Conservation (phyloP, 2,888 invertebrate genomes). For the Pachycephus smyrnensis region DNA sequence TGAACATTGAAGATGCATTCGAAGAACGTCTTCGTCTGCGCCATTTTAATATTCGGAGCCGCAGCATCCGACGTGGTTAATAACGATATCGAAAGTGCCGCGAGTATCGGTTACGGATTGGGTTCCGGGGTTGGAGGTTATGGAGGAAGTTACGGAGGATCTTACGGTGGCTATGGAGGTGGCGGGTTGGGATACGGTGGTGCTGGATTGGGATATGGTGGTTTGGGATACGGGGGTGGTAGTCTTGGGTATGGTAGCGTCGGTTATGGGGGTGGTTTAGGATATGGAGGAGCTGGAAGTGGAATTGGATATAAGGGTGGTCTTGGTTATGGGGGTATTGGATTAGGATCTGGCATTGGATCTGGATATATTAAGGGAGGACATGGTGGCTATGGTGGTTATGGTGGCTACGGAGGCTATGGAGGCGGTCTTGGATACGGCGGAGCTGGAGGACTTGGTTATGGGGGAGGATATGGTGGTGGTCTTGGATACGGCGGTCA, state of each 20-base stretch:
- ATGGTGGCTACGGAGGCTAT: constrained; percentile 34
- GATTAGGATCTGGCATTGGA: constrained; percentile 31
- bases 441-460: constrained; percentile 34
- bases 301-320: constrained; percentile 65
- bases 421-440: constrained; percentile 63
- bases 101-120: constrained; percentile 29
- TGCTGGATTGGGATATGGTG: constrained; percentile 16
- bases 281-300: constrained; percentile 25
- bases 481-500: constrained; percentile 18
- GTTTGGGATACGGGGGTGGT: not conserved
- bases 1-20: not conserved
- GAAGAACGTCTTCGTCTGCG: not conserved
- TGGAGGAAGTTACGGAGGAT: constrained; percentile 63
- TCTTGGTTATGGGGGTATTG: constrained; percentile 55
- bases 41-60: not conserved
- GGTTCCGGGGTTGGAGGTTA: constrained; percentile 36
- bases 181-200: constrained; percentile 51
- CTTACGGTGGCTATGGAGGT: constrained; percentile 66
- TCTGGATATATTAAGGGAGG: constrained; percentile 5
- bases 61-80: not conserved
- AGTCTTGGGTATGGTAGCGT: constrained; percentile 9
- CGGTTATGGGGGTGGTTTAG: constrained; percentile 52
- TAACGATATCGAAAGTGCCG: constrained; percentile 11
- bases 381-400: constrained; percentile 19
- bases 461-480: constrained; percentile 13